phyloP scores from a whole-genome alignment of 1,140 invertebrate genomes.

The Drosophila nebulosa region DNA sequence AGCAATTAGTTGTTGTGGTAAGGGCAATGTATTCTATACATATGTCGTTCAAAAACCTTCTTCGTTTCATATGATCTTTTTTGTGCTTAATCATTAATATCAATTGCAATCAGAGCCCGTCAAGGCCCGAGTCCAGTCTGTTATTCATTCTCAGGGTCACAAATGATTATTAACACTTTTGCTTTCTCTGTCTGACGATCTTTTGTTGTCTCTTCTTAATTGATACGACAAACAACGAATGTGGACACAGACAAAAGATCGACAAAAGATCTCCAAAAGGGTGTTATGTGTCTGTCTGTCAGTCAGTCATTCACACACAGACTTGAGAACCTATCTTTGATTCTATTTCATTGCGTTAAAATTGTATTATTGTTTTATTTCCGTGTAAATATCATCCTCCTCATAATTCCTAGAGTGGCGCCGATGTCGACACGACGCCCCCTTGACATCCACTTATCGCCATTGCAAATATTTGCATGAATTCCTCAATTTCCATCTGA shows the following conservation, averaged over 20 bases:
- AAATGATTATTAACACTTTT: constrained; percentile 8
- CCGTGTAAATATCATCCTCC: constrained; percentile 12
- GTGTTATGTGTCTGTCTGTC: constrained; percentile 16
- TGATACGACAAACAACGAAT: constrained; percentile 9
- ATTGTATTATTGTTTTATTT: constrained; percentile 6
- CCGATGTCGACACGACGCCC: constrained; percentile 20
- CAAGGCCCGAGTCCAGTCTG: not conserved
- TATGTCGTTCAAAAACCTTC: too few relatives aligned
- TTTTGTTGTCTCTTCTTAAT: constrained; percentile 19
- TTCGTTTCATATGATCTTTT: too few relatives aligned
- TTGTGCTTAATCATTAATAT: not conserved
- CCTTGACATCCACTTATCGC: constrained; percentile 71
- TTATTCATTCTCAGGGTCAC: constrained; percentile 5
- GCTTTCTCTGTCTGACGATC: not conserved
- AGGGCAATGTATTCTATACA: too few relatives aligned
- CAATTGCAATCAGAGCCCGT: constrained; percentile 1
- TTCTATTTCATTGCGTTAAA: constrained; percentile 14
- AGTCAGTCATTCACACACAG: not conserved
- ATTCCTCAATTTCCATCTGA: constrained; percentile 33
- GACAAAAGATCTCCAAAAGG: constrained; percentile 7
- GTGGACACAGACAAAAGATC: not conserved
- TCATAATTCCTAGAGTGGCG: constrained; percentile 21
- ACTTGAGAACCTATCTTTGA: constrained; percentile 26
- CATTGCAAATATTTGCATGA: constrained; percentile 39
- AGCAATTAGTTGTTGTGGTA: too few relatives aligned